These are phyloP conservation scores for Papilio elwesi DNA, from an alignment of 2,888 invertebrate species.

Conservation along the genomic window DNA sequence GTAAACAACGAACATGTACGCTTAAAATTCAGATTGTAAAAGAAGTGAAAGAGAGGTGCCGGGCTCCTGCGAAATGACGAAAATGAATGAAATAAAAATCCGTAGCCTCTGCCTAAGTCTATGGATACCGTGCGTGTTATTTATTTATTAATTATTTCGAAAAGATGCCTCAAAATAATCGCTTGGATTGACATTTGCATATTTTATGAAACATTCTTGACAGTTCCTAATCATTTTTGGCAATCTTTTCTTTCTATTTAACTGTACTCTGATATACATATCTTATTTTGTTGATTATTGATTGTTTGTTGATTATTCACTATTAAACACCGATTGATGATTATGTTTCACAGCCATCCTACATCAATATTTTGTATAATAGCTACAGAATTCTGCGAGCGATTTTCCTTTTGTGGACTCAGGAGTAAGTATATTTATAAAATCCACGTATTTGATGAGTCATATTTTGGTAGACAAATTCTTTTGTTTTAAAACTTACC, in stretches of 20 bases:
- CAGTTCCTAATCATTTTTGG: slow-evolving; percentile 7
- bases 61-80: too few relatives aligned
- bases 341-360: slow-evolving; percentile 79
- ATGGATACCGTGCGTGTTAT: too few relatives aligned
- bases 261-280: background rate
- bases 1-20: too few relatives aligned
- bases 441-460: slow-evolving; percentile 1
- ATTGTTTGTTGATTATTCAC: background rate
- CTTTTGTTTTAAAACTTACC: too few relatives aligned
- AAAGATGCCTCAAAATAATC: too few relatives aligned
- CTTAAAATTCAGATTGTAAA: too few relatives aligned
- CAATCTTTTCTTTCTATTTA: background rate
- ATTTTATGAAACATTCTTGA: slow-evolving; percentile 13
- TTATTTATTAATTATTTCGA: too few relatives aligned
- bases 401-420: slow-evolving; percentile 93
- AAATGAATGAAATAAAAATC: too few relatives aligned
- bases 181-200: background rate
- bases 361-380: slow-evolving; percentile 91
- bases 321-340: background rate
- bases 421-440: slow-evolving; percentile 83
- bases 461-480: background rate
- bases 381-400: slow-evolving; percentile 93
- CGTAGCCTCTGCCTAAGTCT: too few relatives aligned
- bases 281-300: background rate
- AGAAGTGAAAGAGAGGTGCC: too few relatives aligned